phyloP scores from a whole-genome alignment of 1,140 invertebrate genomes.

The Drosophila elegans region DNA sequence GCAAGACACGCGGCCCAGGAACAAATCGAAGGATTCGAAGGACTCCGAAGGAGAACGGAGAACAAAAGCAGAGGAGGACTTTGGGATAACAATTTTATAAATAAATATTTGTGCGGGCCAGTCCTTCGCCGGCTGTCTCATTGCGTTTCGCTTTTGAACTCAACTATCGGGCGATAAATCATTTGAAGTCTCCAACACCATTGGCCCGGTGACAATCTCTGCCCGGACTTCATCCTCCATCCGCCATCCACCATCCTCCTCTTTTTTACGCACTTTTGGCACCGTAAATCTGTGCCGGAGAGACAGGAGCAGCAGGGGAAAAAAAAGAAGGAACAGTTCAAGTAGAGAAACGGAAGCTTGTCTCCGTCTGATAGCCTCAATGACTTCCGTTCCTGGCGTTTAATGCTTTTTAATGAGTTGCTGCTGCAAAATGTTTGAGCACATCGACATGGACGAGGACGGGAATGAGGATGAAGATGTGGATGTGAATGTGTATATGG shows the following conservation, averaged over 20 bases:
- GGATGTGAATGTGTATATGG: constrained; percentile 2
- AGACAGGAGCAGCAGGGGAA: constrained; percentile 9
- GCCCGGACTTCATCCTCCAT: constrained; percentile 17
- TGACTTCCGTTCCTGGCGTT: constrained; percentile 77
- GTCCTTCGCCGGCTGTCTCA: constrained; percentile 35
- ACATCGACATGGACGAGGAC: constrained; percentile 25
- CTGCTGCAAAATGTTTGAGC: constrained; percentile 33
- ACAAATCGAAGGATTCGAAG: constrained; percentile 25
- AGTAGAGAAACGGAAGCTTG: constrained; percentile 72
- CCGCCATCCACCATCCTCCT: not conserved
- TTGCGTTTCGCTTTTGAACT: constrained; percentile 79
- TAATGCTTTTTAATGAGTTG: constrained; percentile 83
- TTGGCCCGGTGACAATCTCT: constrained; percentile 80
- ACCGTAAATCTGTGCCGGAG: constrained; percentile 69
- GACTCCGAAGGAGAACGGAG: not conserved
- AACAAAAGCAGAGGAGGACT: constrained; percentile 2
- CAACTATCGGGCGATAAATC: constrained; percentile 82
- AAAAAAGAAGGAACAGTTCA: constrained; percentile 29
- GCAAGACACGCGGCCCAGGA: constrained; percentile 41
- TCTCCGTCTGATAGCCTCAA: constrained; percentile 74
- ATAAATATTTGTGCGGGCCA: constrained; percentile 78
- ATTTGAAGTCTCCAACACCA: constrained; percentile 73
- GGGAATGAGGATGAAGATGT: not conserved
- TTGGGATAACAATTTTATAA: constrained; percentile 82
- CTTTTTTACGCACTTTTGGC: constrained; percentile 69